A percentile compares a stretch with the other conserved stretches of the same genome.
phyloP scores from a whole-genome alignment of 1,140 invertebrate species.

The Philaenus spumarius region DNA sequence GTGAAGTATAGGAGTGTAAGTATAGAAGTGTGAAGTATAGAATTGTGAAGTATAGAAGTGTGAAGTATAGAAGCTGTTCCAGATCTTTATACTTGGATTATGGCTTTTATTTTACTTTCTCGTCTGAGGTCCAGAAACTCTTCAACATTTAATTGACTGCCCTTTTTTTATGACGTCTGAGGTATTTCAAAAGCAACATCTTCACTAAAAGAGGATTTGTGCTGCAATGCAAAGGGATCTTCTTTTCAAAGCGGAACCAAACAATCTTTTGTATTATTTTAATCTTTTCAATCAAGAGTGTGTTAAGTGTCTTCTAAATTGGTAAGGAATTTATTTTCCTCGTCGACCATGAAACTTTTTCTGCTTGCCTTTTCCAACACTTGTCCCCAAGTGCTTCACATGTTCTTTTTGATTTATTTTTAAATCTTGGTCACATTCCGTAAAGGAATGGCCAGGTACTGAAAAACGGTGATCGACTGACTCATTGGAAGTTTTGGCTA shows the following conservation, averaged over 20 bases:
- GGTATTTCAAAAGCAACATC: slow-evolving; percentile 4
- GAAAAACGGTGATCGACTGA: slow-evolving; percentile 24
- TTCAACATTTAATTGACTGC: not conserved
- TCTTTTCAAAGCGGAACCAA: slow-evolving; percentile 14
- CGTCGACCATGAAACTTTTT: not conserved
- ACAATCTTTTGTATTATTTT: slow-evolving; percentile 9
- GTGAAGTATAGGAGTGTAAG: too few species aligned
- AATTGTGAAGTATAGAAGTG: too few species aligned
- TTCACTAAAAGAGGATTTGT: slow-evolving; percentile 10
- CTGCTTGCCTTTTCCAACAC: not conserved
- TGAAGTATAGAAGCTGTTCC: not conserved
- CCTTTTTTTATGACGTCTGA: not conserved
- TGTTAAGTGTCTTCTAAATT: slow-evolving; percentile 2
- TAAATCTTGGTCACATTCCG: slow-evolving; percentile 25
- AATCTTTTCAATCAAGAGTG: slow-evolving; percentile 6
- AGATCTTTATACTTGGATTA: slow-evolving; percentile 14
- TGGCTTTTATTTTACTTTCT: not conserved
- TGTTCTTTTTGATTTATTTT: slow-evolving; percentile 14
- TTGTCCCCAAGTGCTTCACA: not conserved
- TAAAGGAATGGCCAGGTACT: slow-evolving; percentile 22
- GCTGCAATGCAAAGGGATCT: slow-evolving; percentile 3
- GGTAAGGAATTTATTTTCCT: not conserved
- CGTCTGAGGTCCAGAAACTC: not conserved
- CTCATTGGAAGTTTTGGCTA: slow-evolving; percentile 21
- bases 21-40: too few species aligned